phyloP scores from a whole-genome alignment of 1,140 invertebrate species.

The Adoxophyes honmai region DNA sequence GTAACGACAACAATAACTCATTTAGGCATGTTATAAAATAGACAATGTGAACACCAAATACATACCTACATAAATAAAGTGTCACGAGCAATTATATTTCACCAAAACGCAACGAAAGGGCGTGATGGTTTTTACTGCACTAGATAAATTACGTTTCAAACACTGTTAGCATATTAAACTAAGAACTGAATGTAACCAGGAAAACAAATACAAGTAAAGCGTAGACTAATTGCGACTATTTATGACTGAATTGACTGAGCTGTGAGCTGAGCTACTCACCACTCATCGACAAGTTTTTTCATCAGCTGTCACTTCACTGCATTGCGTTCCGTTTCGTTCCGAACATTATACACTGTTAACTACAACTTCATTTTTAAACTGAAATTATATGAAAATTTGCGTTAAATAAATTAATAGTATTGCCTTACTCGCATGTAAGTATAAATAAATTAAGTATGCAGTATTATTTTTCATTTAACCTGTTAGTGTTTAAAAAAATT shows the following conservation, averaged over 20 bases:
- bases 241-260: neutral
- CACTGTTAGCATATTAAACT: neutral
- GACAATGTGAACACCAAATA: neutral
- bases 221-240: conserved; percentile 7
- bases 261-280: neutral
- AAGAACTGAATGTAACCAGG: neutral
- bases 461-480: too few species aligned
- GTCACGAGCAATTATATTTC: neutral
- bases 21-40: conserved; percentile 3
- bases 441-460: too few species aligned
- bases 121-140: too few species aligned
- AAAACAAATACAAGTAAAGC: neutral
- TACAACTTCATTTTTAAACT: too few species aligned
- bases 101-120: too few species aligned
- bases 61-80: conserved; percentile 13
- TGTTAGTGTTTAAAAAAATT: too few species aligned
- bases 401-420: too few species aligned
- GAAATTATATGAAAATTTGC: too few species aligned
- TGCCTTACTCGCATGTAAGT: too few species aligned
- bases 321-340: too few species aligned
- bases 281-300: conserved; percentile 7
- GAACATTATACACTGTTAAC: too few species aligned
- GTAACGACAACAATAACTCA: conserved; percentile 10
- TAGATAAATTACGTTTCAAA: too few species aligned
- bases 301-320: neutral